phyloP scores from a whole-genome alignment of 2,888 invertebrate species.

The Diaprepes abbreviatus region DNA sequence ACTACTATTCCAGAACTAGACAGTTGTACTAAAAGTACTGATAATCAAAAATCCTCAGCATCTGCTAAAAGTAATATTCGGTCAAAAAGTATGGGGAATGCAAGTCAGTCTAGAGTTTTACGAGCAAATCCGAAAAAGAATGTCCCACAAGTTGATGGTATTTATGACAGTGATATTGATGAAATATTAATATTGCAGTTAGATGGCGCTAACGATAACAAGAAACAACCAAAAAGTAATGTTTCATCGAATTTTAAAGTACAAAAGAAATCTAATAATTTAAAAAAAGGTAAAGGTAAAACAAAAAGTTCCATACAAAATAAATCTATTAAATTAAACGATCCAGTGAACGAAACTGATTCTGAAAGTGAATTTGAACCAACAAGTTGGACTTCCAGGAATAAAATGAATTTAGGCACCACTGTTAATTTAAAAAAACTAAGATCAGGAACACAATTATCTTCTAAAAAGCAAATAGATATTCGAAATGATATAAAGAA shows the following conservation, averaged over 20 bases:
- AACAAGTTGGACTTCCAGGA: background rate
- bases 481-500: conserved; percentile 70
- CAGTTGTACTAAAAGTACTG: conserved; percentile 23
- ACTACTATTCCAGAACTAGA: conserved; percentile 11
- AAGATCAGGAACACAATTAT: conserved; percentile 22
- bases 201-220: conserved; percentile 54
- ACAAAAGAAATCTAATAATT: conserved; percentile 48
- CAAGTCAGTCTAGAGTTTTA: background rate
- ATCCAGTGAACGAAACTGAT: conserved; percentile 51
- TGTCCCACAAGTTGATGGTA: conserved; percentile 30
- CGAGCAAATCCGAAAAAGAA: conserved; percentile 23
- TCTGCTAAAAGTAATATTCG: background rate
- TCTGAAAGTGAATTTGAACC: conserved; percentile 59
- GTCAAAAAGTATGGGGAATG: conserved; percentile 7
- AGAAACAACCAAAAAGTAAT: conserved; percentile 48
- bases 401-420: conserved; percentile 34
- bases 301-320: conserved; percentile 38
- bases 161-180: conserved; percentile 22
- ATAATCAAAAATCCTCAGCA: background rate
- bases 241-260: conserved; percentile 57
- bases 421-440: conserved; percentile 51
- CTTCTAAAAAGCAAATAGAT: conserved; percentile 58
- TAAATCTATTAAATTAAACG: conserved; percentile 46
- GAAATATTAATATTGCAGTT: conserved; percentile 47
- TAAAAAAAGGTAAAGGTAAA: conserved; percentile 33